A percentile compares a stretch with the other conserved stretches of the same genome.
phyloP scores from a whole-genome alignment of 2,797 vertebrate species.

The Buphagus erythrorhynchus region DNA sequence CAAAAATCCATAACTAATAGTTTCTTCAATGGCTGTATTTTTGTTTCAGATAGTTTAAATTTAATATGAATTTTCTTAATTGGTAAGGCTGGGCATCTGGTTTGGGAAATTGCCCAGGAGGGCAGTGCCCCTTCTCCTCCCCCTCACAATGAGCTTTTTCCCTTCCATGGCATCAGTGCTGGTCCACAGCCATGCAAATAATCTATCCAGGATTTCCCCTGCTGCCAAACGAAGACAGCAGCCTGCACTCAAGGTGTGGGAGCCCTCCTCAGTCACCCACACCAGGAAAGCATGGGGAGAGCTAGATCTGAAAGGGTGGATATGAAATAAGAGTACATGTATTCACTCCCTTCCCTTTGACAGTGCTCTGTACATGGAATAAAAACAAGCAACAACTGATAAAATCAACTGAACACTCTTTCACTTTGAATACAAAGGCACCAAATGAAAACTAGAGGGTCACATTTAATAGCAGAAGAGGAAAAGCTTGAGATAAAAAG shows the following conservation, averaged over 20 bases:
- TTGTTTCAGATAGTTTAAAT: not conserved
- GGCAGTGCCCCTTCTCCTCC: not conserved
- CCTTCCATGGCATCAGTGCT: not conserved
- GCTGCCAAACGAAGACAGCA: not conserved
- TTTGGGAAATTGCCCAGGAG: not conserved
- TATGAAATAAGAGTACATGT: fast-evolving
- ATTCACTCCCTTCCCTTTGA: not conserved
- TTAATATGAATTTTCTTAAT: not conserved
- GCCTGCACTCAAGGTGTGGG: not conserved
- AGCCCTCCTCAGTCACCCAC: not conserved
- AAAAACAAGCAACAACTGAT: not conserved
- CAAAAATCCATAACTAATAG: not conserved
- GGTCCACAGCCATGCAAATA: not conserved
- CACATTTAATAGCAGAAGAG: not conserved
- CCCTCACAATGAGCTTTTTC: fast-evolving
- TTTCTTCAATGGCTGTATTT: not conserved
- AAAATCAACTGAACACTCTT: not conserved
- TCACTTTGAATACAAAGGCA: not conserved
- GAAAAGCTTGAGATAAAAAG: constrained; percentile 13
- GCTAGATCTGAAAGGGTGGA: not conserved
- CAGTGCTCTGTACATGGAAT: not conserved
- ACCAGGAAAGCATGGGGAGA: fast-evolving
- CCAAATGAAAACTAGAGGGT: not conserved
- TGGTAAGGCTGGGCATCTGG: not conserved
- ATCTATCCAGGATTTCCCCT: not conserved